These are phyloP conservation scores for Tetragnatha montana DNA, from an alignment of 2,888 invertebrate species.

Conservation along the genomic window DNA sequence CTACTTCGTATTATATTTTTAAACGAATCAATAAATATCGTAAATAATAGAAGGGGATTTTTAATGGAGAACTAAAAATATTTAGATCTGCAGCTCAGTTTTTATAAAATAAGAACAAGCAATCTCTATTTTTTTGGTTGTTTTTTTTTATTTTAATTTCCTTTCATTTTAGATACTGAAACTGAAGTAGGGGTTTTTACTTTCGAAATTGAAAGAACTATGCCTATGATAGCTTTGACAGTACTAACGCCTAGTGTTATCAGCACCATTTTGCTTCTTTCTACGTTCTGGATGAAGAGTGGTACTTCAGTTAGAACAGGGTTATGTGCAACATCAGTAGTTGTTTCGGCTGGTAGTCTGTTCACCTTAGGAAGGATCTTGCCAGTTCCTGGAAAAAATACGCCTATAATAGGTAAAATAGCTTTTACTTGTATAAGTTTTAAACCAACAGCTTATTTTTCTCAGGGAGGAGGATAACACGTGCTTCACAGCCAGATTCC, in stretches of 20 bases:
- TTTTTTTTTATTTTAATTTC: not conserved
- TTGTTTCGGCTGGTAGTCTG: slow-evolving; percentile 31
- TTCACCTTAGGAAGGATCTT: slow-evolving; percentile 27
- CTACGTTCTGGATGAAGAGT: slow-evolving; percentile 39
- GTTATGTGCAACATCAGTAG: slow-evolving; percentile 5
- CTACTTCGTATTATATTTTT: not conserved
- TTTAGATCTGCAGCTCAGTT: too few relatives aligned
- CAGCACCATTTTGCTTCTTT: slow-evolving; percentile 19
- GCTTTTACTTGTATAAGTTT: not conserved
- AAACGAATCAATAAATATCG: not conserved
- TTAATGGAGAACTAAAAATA: not conserved
- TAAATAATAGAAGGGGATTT: not conserved
- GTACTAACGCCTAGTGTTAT: slow-evolving; percentile 29
- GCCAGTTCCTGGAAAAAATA: slow-evolving; percentile 17
- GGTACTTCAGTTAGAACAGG: slow-evolving; percentile 5
- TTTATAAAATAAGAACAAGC: too few relatives aligned
- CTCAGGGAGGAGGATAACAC: too few relatives aligned
- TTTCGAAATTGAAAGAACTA: slow-evolving; percentile 27
- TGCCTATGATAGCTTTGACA: slow-evolving; percentile 26
- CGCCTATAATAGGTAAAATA: slow-evolving; percentile 28
- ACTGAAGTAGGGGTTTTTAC: slow-evolving; percentile 24
- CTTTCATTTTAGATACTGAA: slow-evolving; percentile 5
- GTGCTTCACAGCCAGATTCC: too few relatives aligned
- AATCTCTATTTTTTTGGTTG: not conserved
- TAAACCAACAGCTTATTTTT: too few relatives aligned